Base-by-base conservation (phyloP, 2,113 vertebrate genomes). In the Mohoua ochrocephala region DNA sequence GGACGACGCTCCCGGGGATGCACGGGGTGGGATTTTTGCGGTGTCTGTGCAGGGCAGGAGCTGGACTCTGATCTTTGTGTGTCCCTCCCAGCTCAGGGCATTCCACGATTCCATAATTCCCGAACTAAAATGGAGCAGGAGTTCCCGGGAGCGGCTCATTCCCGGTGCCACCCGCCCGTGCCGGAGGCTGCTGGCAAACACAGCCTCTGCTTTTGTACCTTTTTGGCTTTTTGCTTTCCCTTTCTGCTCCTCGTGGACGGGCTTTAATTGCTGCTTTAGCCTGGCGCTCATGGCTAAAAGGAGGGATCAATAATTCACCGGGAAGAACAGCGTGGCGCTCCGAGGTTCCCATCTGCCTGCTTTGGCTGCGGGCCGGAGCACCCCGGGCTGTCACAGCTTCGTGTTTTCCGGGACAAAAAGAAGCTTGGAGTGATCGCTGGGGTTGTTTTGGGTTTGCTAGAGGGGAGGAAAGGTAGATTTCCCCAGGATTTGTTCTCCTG, bases 291-390 rank as follows among this genome's bases (percentile, higher is more conserved):
- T 64, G 88, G 89, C 82, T 87, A 3, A 68, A 79, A 53, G 71
- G n/a, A 50, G 4, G 15, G 79, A 93, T 94, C 88, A 87, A 92
- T 93, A 96, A 96, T 92, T 94, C 64, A n/a, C 84, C 23, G 41
- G 49, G 20, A 54, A 44, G 93, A 80, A 5, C 81, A 39, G 77
- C 11, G 0, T 7, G 68, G 81, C 73, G 49, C 52, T 74, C 68
- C 74, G 1, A 35, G 63, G 67, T 22, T 95, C 80, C 92, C 96
- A 63, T 77, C 83, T 83, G 94, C 83, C 77, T n/a, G 49, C 77
- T 33, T 53, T 80, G 90, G 92, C 92, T 64, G 59, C 26, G 35
- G 90, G 88, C 59, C 74, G 22, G 15, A 77, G 76, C 42, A 37
- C 53, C 41, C 69, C 8, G 44, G 67, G 85, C 69, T 47, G n/a